Percentiles rank a stretch among this genome's conserved stretches.
Evolutionary conservation across 1,140 invertebrate genomes (phyloP).

Genomic region (Bombus vancouverensis): DNA sequence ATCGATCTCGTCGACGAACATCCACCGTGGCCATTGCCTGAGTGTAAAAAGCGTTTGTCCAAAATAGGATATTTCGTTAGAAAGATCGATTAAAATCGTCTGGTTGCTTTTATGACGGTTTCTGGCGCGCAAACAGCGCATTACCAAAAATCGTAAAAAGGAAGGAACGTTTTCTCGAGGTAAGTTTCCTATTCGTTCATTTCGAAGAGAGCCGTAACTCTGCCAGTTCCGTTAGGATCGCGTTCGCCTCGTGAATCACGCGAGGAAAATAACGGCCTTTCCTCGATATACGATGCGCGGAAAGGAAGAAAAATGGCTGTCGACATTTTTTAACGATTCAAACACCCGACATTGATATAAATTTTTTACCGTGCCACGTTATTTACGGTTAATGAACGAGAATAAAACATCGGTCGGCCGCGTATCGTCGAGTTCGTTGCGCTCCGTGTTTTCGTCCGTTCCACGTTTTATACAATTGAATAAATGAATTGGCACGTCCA

Average conservation of each 20-base stretch:
- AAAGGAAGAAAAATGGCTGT: neutral
- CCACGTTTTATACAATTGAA: constrained; percentile 66
- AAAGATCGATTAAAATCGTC: no score
- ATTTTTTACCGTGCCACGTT: neutral
- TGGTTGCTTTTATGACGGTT: no score
- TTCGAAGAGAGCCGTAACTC: constrained; percentile 1
- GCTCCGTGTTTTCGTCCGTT: constrained; percentile 47
- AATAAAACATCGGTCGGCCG: constrained; percentile 3
- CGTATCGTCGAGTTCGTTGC: constrained; percentile 58
- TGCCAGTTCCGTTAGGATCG: constrained; percentile 4
- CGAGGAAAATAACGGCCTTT: constrained; percentile 1
- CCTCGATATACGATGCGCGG: no score
- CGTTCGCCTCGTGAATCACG: constrained; percentile 19
- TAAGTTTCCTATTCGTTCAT: neutral
- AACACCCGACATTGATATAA: neutral
- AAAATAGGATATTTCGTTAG: no score
- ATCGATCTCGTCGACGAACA: no score
- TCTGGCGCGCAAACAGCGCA: neutral
- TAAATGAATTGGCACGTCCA: constrained; percentile 66
- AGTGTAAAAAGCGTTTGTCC: no score
- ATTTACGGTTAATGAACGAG: constrained; percentile 32
- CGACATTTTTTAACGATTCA: neutral
- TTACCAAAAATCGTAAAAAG: neutral
- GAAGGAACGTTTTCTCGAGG: neutral
- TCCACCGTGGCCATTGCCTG: no score